Percentiles rank a stretch among this genome's conserved stretches.
phyloP scores from a whole-genome alignment of 2,888 invertebrate genomes.

The Atherix ibis region DNA sequence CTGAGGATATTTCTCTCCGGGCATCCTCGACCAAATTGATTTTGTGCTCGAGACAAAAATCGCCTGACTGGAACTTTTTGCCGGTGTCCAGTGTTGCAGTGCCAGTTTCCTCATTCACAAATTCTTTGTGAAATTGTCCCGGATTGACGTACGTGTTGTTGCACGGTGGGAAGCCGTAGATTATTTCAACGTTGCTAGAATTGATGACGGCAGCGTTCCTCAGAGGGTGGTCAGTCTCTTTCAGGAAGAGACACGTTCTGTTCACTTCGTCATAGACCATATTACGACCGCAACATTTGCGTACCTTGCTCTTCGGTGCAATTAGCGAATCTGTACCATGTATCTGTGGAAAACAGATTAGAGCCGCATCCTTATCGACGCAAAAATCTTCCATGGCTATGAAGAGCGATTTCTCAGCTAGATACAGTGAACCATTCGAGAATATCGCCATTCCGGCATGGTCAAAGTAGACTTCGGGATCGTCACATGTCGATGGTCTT shows the following conservation, averaged over 20 bases:
- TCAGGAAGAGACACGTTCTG: conserved; percentile 33
- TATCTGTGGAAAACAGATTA: conserved; percentile 40
- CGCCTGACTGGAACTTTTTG: conserved; percentile 16
- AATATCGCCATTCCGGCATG: conserved; percentile 35
- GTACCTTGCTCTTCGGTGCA: conserved; percentile 26
- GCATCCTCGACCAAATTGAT: not conserved
- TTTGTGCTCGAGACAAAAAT: conserved; percentile 18
- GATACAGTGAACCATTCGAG: conserved; percentile 46
- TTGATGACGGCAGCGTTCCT: conserved; percentile 14
- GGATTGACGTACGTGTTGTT: conserved; percentile 38
- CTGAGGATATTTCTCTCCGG: not conserved
- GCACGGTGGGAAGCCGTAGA: conserved; percentile 41
- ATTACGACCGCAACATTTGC: conserved; percentile 56
- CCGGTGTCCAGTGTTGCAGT: conserved; percentile 36
- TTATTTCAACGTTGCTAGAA: conserved; percentile 28
- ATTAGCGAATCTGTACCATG: conserved; percentile 17
- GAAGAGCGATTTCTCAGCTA: conserved; percentile 34
- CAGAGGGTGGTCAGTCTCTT: conserved; percentile 26
- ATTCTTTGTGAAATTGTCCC: conserved; percentile 38
- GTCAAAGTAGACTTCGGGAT: conserved; percentile 28
- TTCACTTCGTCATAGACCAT: conserved; percentile 43
- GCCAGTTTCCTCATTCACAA: conserved; percentile 36
- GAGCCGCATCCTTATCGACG: conserved; percentile 45
- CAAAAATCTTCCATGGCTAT: conserved; percentile 48
- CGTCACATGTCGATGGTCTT: conserved; percentile 25